phyloP scores from a whole-genome alignment of 2,888 invertebrate species.

The Steromphala cineraria region DNA sequence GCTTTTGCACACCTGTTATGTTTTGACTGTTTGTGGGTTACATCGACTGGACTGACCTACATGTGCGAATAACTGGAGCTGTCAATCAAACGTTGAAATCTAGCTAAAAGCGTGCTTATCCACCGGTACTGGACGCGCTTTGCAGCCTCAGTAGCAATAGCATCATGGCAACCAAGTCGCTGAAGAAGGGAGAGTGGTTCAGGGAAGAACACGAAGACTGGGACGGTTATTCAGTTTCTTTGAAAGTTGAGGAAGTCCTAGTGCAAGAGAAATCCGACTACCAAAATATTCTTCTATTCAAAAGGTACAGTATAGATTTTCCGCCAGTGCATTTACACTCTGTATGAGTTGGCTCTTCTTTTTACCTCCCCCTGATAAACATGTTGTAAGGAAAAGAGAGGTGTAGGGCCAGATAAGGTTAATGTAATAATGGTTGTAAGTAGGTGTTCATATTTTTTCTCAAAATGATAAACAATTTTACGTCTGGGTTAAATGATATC shows the following conservation, averaged over 20 bases:
- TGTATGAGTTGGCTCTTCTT: background rate
- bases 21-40: no score
- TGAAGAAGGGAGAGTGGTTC: conserved; percentile 89
- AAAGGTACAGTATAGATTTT: conserved; percentile 58
- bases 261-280: conserved; percentile 69
- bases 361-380: background rate
- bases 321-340: background rate
- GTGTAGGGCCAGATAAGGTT: no score
- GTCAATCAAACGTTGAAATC: no score
- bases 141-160: background rate
- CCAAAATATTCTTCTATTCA: conserved; percentile 72
- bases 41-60: no score
- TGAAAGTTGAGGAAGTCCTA: conserved; percentile 71
- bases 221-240: conserved; percentile 70
- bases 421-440: no score
- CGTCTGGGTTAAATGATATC: no score
- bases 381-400: no score
- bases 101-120: background rate
- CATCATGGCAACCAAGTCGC: conserved; percentile 39
- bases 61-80: no score
- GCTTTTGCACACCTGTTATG: no score
- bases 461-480: no score
- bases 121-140: background rate
- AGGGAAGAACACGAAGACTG: conserved; percentile 84
- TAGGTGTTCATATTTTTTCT: no score